A percentile compares a stretch with the other conserved stretches of the same genome.
Conservation (phyloP, 1,140 invertebrate genomes). For the Euura saliciscinereae region DNA sequence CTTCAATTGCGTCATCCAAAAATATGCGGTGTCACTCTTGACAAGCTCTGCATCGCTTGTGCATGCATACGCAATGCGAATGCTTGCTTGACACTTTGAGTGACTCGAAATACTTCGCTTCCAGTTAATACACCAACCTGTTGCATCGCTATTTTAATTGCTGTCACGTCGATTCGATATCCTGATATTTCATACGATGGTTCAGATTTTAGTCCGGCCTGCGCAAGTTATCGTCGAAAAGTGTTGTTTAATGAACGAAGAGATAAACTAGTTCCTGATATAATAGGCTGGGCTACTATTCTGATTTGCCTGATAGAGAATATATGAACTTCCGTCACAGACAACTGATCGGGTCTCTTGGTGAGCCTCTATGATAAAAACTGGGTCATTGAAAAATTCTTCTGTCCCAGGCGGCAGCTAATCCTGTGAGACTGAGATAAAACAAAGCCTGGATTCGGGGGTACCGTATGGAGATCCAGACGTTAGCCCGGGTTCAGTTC, state of each 20-base stretch:
- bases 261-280: too few relatives aligned
- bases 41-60: constrained; percentile 5
- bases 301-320: too few relatives aligned
- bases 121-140: constrained; percentile 5
- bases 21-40: constrained; percentile 6
- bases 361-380: too few relatives aligned
- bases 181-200: not conserved
- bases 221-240: too few relatives aligned
- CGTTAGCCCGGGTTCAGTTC: not conserved
- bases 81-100: not conserved
- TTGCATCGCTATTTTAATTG: not conserved
- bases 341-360: too few relatives aligned
- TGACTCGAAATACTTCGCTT: constrained; percentile 1
- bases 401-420: too few relatives aligned
- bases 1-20: not conserved
- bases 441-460: too few relatives aligned
- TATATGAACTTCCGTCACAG: too few relatives aligned
- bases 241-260: too few relatives aligned
- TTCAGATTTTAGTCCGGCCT: not conserved
- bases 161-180: not conserved
- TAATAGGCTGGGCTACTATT: too few relatives aligned
- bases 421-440: too few relatives aligned
- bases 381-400: too few relatives aligned
- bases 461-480: not conserved
- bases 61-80: not conserved